Evolutionary conservation across 2,113 vertebrate genomes (phyloP), one percentile per base, ranked within the genome.

Genomic region (Polyodon spathula): DNA sequence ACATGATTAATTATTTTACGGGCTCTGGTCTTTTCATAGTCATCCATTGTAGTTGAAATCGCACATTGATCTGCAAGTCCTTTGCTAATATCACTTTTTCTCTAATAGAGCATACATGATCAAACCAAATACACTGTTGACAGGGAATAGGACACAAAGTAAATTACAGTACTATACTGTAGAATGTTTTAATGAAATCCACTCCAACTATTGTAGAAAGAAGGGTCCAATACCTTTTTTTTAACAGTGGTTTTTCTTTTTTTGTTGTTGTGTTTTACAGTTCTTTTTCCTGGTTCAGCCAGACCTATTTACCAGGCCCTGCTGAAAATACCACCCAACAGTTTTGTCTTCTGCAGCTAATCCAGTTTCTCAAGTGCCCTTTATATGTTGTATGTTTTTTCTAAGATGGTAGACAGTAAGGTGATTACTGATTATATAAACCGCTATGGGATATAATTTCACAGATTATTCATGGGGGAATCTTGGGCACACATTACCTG

Each of bases 181-280:
- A 61, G 57, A 74, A 66, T 68, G 63, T 73, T 78, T 61, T 71
- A 71, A 63, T 68, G 66, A 56, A 77, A 78, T 75, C 79, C 75
- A 83, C 71, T 82, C 82, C 81, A 83, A 73, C 80, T 91, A 86
- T 88, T 90, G 83, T 89, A 89, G 85, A 87, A 27, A 86, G 88
- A 87, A 88, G 90, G 90, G 90, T 90, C 90, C 92, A 91, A 92
- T 87, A 92, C 89, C 88, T 90, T 90, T 84, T 84, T 88, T 96
- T 97, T 98, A 98, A 98, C 92, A 88, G 94, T 97, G 93, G 92
- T 96, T 93, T 97, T 97, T 97, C 92, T 95, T 97, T 95, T 65
- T 93, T 97, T 98, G 92, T 98, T 97, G 93, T 98, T 97, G 95
- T 98, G 95, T 98, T 97, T 97, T 97, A 95, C 96, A 98, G 95